Percentiles rank a stretch among this genome's conserved stretches.
phyloP scores from a whole-genome alignment of 2,888 invertebrate genomes.

The Folsomia candida region DNA sequence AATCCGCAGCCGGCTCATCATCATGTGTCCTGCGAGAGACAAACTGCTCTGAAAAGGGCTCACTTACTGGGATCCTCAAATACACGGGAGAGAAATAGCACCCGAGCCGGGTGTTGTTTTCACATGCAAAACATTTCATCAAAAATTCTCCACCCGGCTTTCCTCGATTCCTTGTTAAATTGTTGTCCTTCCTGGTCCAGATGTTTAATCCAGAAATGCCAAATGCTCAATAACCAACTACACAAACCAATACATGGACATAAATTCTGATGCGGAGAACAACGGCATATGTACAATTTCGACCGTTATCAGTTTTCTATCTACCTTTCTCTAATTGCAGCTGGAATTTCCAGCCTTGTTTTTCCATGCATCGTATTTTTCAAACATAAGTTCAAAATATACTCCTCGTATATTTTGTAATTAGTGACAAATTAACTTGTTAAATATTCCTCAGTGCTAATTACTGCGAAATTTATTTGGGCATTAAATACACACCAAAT shows the following conservation, averaged over 20 bases:
- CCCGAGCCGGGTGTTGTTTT: conserved; percentile 19
- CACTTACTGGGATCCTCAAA: background rate
- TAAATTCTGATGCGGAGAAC: background rate
- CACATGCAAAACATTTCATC: conserved; percentile 15
- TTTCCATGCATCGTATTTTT: too few relatives aligned
- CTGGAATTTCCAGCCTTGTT: too few relatives aligned
- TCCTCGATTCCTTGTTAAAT: background rate
- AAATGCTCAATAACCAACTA: background rate
- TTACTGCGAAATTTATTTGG: too few relatives aligned
- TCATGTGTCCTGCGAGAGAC: background rate
- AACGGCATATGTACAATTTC: too few relatives aligned
- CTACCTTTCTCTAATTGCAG: background rate
- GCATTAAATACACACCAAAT: too few relatives aligned
- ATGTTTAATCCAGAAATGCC: conserved; percentile 3
- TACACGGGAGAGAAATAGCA: conserved; percentile 14
- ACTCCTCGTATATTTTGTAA: too few relatives aligned
- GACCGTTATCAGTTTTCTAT: conserved; percentile 1
- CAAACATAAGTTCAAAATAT: too few relatives aligned
- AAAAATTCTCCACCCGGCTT: conserved; percentile 18
- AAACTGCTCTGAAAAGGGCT: background rate
- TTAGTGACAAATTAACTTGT: too few relatives aligned
- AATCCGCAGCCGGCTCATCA: conserved; percentile 11
- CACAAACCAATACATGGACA: background rate
- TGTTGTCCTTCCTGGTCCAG: background rate
- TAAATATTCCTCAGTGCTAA: too few relatives aligned